Conservation (phyloP, 2,888 invertebrate species). For the Hypercompe scribonia region DNA sequence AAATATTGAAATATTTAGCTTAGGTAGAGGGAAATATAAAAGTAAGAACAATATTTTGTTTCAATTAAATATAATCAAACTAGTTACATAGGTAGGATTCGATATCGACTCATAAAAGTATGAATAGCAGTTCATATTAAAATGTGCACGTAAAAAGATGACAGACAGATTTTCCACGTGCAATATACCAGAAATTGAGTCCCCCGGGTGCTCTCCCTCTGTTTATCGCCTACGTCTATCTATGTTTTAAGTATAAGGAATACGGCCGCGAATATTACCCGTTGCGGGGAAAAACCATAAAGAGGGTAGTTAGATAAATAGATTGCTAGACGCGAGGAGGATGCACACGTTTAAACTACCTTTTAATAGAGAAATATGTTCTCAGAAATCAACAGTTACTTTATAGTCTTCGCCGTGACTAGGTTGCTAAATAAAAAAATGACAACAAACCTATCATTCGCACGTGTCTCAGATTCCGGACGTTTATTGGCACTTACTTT, state of each 20-base stretch:
- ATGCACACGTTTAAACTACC: conserved; percentile 70
- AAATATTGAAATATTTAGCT: no score
- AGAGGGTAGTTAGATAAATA: conserved; percentile 76
- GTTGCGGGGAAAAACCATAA: conserved; percentile 69
- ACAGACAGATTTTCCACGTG: conserved; percentile 47
- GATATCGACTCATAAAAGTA: no score
- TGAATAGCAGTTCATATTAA: not conserved
- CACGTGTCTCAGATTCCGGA: conserved; percentile 32
- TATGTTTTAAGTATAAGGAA: conserved; percentile 46
- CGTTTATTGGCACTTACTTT: conserved; percentile 44
- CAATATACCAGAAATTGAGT: conserved; percentile 42
- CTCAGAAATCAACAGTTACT: conserved; percentile 73
- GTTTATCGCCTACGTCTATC: conserved; percentile 45
- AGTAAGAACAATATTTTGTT: no score
- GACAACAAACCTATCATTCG: conserved; percentile 38
- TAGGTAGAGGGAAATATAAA: no score
- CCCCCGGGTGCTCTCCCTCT: conserved; percentile 35
- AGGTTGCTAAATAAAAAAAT: conserved; percentile 60
- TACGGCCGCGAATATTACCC: conserved; percentile 60
- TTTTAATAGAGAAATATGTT: conserved; percentile 76
- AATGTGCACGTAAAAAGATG: conserved; percentile 41
- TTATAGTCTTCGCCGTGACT: conserved; percentile 67
- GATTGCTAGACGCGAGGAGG: conserved; percentile 66
- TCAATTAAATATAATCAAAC: no score
- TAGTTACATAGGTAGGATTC: no score